Base-by-base conservation (phyloP, 1,140 invertebrate species). In the Eulimnadia texana region DNA sequence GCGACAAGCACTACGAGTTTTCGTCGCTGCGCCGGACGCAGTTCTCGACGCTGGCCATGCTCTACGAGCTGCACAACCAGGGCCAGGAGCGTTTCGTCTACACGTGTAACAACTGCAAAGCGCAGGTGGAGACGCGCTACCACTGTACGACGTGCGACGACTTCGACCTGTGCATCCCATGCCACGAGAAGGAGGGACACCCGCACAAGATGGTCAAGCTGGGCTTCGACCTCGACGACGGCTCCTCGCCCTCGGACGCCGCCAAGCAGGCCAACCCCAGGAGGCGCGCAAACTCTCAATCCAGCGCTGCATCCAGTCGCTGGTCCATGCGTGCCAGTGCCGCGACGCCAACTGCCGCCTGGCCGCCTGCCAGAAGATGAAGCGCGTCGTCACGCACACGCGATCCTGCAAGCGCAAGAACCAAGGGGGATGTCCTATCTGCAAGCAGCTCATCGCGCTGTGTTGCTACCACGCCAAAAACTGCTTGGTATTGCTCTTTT, bases 1-100 rank as follows among this genome's bases (percentile, higher is more conserved):
- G 96, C 63, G 97, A 99, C 75, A 90, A 93, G 70, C 96, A 99
- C 78, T 98, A 93, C 72, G 97, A 99, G 77, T 99, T 99, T 76
- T 98, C 94, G 33, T 98, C 94, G 1, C 78, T 98, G 63, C 76
- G 97, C 42, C 78, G 97, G 64, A 93, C 94, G 11, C 94, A 96
- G 72, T 98, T 88, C 72, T 97, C 93, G 63, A 93, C 93, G 2
- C 85, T 99, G 78, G 93, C 92, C 63, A 91, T 99, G 87, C 74
- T 98, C 53, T 98, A 98, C 74, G 96, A 99, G 74, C 77, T 99
- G 61, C 97, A 99, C 76, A 98, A 97, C 76, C 93, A 98, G 80
- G 90, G 90, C 50, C 90, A 91, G 77, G 94, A 98, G 72, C 88
- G 88, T 74, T 98, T 97, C 75, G 90, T 97, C 19, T 99, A 99